Evolutionary conservation across 2,888 invertebrate genomes (phyloP), one percentile per base, ranked within the genome.

Genomic region (Hyposoter didymator): DNA sequence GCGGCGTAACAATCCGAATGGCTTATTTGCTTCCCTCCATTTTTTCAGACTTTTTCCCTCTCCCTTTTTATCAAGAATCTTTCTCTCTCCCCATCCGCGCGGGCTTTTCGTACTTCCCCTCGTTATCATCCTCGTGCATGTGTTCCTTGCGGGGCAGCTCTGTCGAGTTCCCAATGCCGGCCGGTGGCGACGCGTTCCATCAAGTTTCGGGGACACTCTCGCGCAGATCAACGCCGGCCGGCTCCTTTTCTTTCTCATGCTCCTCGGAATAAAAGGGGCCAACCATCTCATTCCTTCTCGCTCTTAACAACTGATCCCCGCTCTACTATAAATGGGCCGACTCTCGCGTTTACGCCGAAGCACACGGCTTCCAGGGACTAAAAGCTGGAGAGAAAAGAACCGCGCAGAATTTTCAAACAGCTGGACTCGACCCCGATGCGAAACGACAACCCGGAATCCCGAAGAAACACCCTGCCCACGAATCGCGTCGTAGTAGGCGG

Each of bases 131-230:
- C 59, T 8, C 19, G 17, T 39, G 22, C 39, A 55, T 80, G 64
- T 35, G 82, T 32, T 19, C 49, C 22, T 82, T 32, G 39, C 47
- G 22, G 35, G 35, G 22, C 67, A 45, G 49, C 55, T 55, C 55
- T 17, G n/a, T 39, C 74, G 62, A n/a, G 28, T 39, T 59, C 22
- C 64, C n/a, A 19, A 45, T 47, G 74, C 85, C 70, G 78, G 89
- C 88, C 87, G 82, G 81, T 84, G 84, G 88, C 88, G 87, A 45
- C 79, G 83, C 87, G 79, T 74, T 84, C 88, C 88, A 88, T 88
- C 86, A 86, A 87, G 86, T 89, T 90, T 88, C 84, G 86, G 86
- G 83, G 84, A 81, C 87, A 85, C 62, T 80, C 82, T 84, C 86
- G 82, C 88, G 78, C 82, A 78, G 84, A 78, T 72, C 70, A 72